phyloP scores from a whole-genome alignment of 1,140 invertebrate species.

The Leptinotarsa undecemlineata region DNA sequence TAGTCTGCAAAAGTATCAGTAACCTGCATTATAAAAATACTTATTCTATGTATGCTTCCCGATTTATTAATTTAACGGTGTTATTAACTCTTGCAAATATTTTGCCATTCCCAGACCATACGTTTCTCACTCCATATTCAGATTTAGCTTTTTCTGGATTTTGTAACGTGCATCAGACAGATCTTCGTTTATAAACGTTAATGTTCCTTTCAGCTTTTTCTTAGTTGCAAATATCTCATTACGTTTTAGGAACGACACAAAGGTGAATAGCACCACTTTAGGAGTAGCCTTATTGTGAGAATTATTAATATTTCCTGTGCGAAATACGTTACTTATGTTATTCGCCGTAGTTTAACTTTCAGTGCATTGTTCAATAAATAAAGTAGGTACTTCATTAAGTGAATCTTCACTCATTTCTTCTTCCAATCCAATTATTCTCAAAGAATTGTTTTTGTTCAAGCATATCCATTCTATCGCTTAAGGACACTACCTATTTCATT shows the following conservation, averaged over 20 bases:
- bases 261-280: neutral
- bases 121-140: neutral
- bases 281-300: neutral
- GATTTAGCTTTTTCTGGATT: neutral
- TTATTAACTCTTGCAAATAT: neutral
- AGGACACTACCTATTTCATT: neutral
- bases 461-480: neutral
- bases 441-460: neutral
- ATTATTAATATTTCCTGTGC: neutral
- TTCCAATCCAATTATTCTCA: conserved; percentile 4
- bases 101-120: neutral
- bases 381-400: neutral
- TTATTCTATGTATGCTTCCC: too few species aligned
- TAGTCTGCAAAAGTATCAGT: neutral
- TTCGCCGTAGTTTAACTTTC: neutral
- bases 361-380: neutral
- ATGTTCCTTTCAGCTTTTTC: neutral
- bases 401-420: neutral
- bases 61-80: neutral
- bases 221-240: conserved; percentile 1
- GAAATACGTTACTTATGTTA: neutral
- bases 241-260: neutral
- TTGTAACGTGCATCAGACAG: neutral
- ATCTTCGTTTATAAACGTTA: neutral
- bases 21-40: too few species aligned